phyloP scores from a whole-genome alignment of 2,113 vertebrate genomes.

The Cyprinodon brontotheroides region DNA sequence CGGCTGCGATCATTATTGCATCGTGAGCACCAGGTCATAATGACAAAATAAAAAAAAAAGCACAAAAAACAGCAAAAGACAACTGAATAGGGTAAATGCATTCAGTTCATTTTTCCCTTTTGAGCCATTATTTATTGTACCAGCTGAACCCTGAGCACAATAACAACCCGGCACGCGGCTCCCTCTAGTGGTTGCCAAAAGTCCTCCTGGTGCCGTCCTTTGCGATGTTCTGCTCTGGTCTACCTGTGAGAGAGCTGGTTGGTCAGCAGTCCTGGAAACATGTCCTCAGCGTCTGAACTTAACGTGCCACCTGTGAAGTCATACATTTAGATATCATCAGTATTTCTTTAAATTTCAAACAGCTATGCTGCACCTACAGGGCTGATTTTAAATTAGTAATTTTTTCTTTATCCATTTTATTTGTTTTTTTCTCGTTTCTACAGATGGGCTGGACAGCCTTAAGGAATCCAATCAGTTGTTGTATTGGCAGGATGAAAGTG shows the following conservation, averaged over 20 bases:
- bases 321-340: conserved; percentile 2
- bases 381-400: no score
- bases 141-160: conserved; percentile 20
- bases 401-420: background rate
- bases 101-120: conserved; percentile 30
- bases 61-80: conserved; percentile 2
- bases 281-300: conserved; percentile 85
- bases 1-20: conserved; percentile 31
- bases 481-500: no score
- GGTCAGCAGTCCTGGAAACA: conserved; percentile 84
- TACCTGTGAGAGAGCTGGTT: conserved; percentile 87
- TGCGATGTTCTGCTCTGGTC: conserved; percentile 33
- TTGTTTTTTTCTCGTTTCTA: background rate
- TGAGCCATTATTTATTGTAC: conserved; percentile 28
- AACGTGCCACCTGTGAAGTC: conserved; percentile 85
- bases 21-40: conserved; percentile 39
- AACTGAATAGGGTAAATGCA: conserved; percentile 38
- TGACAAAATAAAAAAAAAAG: background rate
- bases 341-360: no score
- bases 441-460: background rate
- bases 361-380: no score
- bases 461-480: background rate
- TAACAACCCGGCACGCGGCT: conserved; percentile 30
- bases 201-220: conserved; percentile 16
- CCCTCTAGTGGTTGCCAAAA: conserved; percentile 78